Conservation (phyloP, 2,113 vertebrate species). For the Xerus inauris region DNA sequence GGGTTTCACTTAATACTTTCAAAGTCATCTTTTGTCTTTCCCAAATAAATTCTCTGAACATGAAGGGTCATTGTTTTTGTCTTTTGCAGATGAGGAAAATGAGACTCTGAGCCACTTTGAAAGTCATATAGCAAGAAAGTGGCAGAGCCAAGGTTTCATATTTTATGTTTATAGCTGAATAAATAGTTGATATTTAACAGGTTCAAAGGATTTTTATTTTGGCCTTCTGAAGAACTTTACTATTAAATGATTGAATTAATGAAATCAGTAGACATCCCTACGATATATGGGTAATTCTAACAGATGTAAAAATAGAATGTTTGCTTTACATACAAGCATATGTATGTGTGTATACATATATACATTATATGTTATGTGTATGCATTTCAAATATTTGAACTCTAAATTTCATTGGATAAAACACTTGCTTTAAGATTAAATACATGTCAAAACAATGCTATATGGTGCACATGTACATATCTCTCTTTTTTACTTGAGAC, state of each 20-base stretch:
- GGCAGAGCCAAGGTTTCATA: not conserved
- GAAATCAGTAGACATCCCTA: not conserved
- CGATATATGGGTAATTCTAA: not conserved
- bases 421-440: not conserved
- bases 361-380: not conserved
- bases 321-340: constrained; percentile 27
- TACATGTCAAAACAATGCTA: not conserved
- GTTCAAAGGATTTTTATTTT: constrained; percentile 11
- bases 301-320: not conserved
- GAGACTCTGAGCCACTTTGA: not conserved
- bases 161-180: not conserved
- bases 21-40: constrained; percentile 29
- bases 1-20: not conserved
- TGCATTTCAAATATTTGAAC: constrained; percentile 13
- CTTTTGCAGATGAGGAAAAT: not conserved
- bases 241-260: not conserved
- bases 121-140: not conserved
- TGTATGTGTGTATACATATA: not conserved
- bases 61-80: not conserved
- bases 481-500: not conserved
- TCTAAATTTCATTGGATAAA: constrained; percentile 18
- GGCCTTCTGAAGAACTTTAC: not conserved
- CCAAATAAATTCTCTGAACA: not conserved
- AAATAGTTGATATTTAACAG: not conserved
- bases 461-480: not conserved